These are phyloP conservation scores for Trissolcus japonicus DNA, from an alignment of 2,888 invertebrate genomes.

Conservation along the genomic window DNA sequence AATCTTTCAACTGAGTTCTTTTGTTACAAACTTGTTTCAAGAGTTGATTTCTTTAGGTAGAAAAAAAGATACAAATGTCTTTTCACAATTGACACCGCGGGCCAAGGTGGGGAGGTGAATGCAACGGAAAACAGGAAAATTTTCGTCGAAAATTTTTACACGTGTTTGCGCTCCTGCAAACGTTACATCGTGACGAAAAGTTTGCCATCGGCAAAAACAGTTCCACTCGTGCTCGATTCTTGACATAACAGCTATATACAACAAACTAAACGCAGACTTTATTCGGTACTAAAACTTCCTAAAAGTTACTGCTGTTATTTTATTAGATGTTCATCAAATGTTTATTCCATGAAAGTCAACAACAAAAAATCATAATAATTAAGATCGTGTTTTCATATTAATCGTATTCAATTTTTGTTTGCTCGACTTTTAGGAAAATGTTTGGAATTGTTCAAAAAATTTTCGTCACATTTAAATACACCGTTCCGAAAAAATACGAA, in stretches of 20 bases:
- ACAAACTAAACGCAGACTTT: conserved; percentile 33
- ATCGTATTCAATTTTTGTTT: too few relatives aligned
- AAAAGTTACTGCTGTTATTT: conserved; percentile 60
- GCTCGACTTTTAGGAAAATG: too few relatives aligned
- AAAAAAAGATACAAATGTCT: conserved; percentile 42
- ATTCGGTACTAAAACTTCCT: conserved; percentile 1
- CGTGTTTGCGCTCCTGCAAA: conserved; percentile 52
- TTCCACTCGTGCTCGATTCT: conserved; percentile 62
- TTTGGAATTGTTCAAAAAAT: neutral
- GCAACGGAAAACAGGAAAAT: conserved; percentile 28
- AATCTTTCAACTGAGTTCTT: too few relatives aligned
- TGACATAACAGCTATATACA: conserved; percentile 57
- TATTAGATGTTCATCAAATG: conserved; percentile 49
- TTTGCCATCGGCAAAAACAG: conserved; percentile 65
- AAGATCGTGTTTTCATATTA: too few relatives aligned
- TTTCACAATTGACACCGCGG: conserved; percentile 24
- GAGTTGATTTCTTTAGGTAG: conserved; percentile 38
- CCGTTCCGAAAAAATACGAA: too few relatives aligned
- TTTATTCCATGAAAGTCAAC: conserved; percentile 49
- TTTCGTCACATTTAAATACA: too few relatives aligned
- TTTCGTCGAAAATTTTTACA: conserved; percentile 63
- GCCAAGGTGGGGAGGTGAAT: conserved; percentile 5
- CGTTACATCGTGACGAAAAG: conserved; percentile 66
- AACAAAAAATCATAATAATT: too few relatives aligned
- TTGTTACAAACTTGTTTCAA: neutral